Evolutionary conservation across 2,888 invertebrate species (phyloP), one percentile per base, ranked within the genome.

Genomic region (Brenthis hecate): DNA sequence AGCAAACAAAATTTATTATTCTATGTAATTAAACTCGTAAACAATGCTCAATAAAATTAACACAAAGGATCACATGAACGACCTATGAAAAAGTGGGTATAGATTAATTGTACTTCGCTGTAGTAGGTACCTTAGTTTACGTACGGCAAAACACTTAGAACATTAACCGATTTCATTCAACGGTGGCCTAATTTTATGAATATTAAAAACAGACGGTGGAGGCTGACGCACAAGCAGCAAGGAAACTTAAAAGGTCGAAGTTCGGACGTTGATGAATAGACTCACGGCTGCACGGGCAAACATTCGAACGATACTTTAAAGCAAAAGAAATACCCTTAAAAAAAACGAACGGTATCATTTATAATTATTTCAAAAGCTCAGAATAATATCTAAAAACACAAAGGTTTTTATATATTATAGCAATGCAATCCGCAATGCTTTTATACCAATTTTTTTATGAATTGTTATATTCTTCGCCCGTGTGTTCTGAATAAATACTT

Each of bases 201-300:
- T 72, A 73, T 69, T 65, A 70, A 66, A 70, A 53, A 32, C 48
- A 54, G 60, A 61, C 36, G 56, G 65, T 19, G 57, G 32, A 55
- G 32, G 56, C 36, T 61, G 56, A 54, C 43, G 51, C 19, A 65
- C 68, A 74, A 62, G 69, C 67, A 65, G 66, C 53, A 53, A 48
- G 64, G 48, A n/a, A 65, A 67, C 61, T 61, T 67, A 55, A 67
- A 69, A 79, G 77, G 80, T 71, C 65, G 68, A 57, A 65, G 70
- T 65, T 79, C 76, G 75, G 84, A 84, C 82, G 77, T 85, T 86
- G 86, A 86, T 83, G 81, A 84, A 87, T 85, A 79, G 76, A 70
- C 61, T 50, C 69, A 72, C 73, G 69, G 65, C 61, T 47, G 66
- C 65, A 64, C 53, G 47, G 32, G 61, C 62, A 56, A 61, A 50